Conservation (phyloP, 2,888 invertebrate genomes). For the Lasiommata megera region DNA sequence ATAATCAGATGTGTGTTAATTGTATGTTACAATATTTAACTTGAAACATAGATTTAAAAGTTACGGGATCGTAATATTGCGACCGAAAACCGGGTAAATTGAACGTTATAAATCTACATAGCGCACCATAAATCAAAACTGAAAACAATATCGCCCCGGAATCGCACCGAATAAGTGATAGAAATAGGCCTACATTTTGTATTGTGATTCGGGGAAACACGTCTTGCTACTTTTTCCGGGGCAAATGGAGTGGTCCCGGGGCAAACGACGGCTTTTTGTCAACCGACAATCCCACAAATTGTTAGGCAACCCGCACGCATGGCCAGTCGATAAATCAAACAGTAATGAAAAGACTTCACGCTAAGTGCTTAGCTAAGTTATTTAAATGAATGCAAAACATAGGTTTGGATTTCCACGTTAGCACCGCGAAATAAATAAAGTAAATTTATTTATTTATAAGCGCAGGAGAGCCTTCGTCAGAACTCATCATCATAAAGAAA, state of each 20-base stretch:
- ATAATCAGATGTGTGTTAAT: no score
- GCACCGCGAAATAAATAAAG: no score
- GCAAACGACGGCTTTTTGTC: slow-evolving; percentile 61
- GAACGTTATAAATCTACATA: slow-evolving; percentile 8
- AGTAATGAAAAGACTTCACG: background rate
- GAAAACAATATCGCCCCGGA: slow-evolving; percentile 4
- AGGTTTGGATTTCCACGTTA: no score
- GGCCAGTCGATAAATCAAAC: slow-evolving; percentile 15
- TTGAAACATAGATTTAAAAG: no score
- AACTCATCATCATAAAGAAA: no score
- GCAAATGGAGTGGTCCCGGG: slow-evolving; percentile 43
- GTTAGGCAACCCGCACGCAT: slow-evolving; percentile 36
- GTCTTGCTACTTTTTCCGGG: slow-evolving; percentile 47
- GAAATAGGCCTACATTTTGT: slow-evolving; percentile 60
- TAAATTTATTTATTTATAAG: no score
- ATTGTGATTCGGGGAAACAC: slow-evolving; percentile 54
- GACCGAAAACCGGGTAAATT: slow-evolving; percentile 1
- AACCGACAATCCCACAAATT: slow-evolving; percentile 59
- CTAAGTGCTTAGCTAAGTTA: no score
- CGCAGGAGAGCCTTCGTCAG: no score
- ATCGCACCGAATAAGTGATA: slow-evolving; percentile 33
- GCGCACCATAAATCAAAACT: slow-evolving; percentile 1
- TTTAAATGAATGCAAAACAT: background rate
- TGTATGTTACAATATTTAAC: no score
- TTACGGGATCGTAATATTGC: background rate